Evolutionary conservation across 2,888 invertebrate species (phyloP).

Genomic region (Sarcophaga subvicina): DNA sequence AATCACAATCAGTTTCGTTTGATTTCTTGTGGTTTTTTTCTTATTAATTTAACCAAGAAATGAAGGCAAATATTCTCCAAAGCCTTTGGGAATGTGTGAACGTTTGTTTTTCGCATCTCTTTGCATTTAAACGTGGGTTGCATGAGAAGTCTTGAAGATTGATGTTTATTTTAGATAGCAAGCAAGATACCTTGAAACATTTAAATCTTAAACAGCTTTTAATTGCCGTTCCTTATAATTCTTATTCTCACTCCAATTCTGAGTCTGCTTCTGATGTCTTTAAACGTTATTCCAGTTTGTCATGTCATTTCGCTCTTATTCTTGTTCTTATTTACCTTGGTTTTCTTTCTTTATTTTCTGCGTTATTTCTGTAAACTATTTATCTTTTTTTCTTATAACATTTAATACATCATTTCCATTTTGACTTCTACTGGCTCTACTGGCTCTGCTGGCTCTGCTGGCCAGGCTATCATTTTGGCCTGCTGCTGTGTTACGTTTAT

Average conservation of each 20-base stretch:
- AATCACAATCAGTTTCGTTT: not conserved
- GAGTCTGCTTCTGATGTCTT: not conserved
- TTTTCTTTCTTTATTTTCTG: not conserved
- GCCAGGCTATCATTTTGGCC: not conserved
- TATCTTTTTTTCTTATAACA: not conserved
- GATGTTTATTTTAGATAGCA: not conserved
- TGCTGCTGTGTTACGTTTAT: not conserved
- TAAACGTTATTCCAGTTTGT: not conserved
- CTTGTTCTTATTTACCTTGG: not conserved
- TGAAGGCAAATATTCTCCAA: not conserved
- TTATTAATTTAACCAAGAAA: constrained; percentile 15
- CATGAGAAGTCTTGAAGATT: not conserved
- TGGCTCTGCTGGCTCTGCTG: not conserved
- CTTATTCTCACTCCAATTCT: too few species aligned
- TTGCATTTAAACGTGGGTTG: not conserved
- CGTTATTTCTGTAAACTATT: not conserved
- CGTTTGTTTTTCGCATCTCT: not conserved
- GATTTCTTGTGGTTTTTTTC: not conserved
- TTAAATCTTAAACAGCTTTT: not conserved
- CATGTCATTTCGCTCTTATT: not conserved
- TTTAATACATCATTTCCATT: not conserved
- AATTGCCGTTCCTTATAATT: not conserved
- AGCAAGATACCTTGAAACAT: not conserved
- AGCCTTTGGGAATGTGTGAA: not conserved
- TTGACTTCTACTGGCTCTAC: not conserved